Percentiles rank a stretch among this genome's conserved stretches.
Conservation (phyloP, 2,888 invertebrate genomes). For the Endomychus coccineus region DNA sequence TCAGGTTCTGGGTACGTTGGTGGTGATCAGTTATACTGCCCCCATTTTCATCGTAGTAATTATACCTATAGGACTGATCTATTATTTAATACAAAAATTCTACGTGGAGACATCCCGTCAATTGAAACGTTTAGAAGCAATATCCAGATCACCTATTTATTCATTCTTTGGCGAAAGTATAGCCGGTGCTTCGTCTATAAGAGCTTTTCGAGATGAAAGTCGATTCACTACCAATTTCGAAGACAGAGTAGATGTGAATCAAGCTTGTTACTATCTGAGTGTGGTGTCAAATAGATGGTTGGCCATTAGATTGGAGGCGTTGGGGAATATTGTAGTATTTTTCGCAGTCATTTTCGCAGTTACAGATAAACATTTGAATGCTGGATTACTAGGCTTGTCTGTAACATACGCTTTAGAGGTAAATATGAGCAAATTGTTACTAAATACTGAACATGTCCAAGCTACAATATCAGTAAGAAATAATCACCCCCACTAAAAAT, state of each 20-base stretch:
- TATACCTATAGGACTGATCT: conserved; percentile 33
- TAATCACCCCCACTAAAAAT: too few relatives aligned
- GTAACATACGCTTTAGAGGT: conserved; percentile 43
- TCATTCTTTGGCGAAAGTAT: conserved; percentile 49
- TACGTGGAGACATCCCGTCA: conserved; percentile 50
- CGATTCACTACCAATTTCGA: conserved; percentile 50
- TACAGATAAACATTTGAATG: conserved; percentile 32
- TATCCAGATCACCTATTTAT: conserved; percentile 50
- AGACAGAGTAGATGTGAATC: conserved; percentile 47
- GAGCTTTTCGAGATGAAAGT: conserved; percentile 45
- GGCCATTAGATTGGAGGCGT: conserved; percentile 43
- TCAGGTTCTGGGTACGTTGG: conserved; percentile 22
- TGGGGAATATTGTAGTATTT: conserved; percentile 51
- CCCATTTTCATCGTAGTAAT: conserved; percentile 36
- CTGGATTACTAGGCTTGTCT: conserved; percentile 49
- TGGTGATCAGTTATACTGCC: conserved; percentile 27
- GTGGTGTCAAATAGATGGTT: conserved; percentile 47
- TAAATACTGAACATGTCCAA: too few relatives aligned
- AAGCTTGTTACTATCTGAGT: conserved; percentile 47
- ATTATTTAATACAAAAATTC: conserved; percentile 41
- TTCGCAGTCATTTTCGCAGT: conserved; percentile 53
- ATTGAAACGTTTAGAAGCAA: conserved; percentile 48
- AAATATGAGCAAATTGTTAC: conserved; percentile 5
- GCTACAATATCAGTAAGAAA: too few relatives aligned
- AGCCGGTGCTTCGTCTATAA: conserved; percentile 41